Base-by-base conservation (phyloP, 2,797 vertebrate species). In the Varecia variegata region DNA sequence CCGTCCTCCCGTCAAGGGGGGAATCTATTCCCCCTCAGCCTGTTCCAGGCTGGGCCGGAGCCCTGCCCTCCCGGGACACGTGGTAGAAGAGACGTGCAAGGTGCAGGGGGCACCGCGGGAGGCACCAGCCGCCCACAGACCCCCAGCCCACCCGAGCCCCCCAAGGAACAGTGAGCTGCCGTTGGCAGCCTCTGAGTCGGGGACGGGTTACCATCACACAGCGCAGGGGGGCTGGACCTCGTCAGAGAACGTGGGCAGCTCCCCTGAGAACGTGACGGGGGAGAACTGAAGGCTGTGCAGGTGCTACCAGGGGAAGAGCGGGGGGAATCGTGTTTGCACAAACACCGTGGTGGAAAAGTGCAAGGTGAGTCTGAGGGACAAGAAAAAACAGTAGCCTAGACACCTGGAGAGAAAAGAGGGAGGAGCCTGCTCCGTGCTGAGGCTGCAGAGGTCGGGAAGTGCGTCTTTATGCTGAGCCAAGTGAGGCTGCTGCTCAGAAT, bases 381-480 rank as follows among this genome's bases (percentile, higher is more conserved):
- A 30, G 81, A 11, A 32, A 40, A 45, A 30, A 4, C 17, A 8
- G 11, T 9, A 9, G 30, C 15, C n/a, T 7, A 7, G 9, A 7
- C 4, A 17, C 35, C 60, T 30, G n/a, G 47, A 50, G 47, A 68
- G 45, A 58, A 0, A 23, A 9, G 0, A 12, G 17, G 17, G 10
- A 14, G 3, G 30, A 2, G 3, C 0, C 1, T 3, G 45, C 2
- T 21, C 0, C 0, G 1, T 7, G 73, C 12, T 0, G 9, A 23
- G 76, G 52, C 54, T 8, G 10, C n/a, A 1, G 23, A 17, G 45
- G 0, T 35, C 0, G 1, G 15, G 27, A 47, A 20, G 5, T 8
- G 1, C 4, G 32, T 17, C 71, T 21, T 14, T 38, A 12, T 10
- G 52, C 74, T 30, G 21, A 77, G 74, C 40, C 52, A 15, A 1